Evolutionary conservation across 2,797 vertebrate genomes (phyloP).

Genomic region (Lepus townsendii): DNA sequence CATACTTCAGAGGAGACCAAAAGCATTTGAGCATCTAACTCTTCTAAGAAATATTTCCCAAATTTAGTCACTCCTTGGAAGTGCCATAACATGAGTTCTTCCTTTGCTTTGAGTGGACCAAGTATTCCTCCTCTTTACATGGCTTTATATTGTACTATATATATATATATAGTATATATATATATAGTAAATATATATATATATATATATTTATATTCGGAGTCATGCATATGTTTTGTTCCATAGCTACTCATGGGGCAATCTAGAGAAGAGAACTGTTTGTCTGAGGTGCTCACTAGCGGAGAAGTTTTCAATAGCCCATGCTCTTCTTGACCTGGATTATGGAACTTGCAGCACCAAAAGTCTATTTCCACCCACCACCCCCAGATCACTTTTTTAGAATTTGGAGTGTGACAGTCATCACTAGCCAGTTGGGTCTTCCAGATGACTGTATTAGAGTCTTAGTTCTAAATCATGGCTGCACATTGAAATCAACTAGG

Average conservation of each 20-base stretch:
- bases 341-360: background rate
- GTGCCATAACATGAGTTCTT: background rate
- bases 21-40: background rate
- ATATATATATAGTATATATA: constrained; percentile 29
- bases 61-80: background rate
- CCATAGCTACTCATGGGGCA: background rate
- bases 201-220: background rate
- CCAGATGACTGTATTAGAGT: background rate
- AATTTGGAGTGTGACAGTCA: background rate
- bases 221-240: background rate
- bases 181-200: background rate
- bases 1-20: background rate
- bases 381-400: background rate
- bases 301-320: background rate
- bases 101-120: background rate
- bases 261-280: background rate
- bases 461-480: background rate
- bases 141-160: background rate
- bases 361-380: too few relatives aligned
- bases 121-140: background rate
- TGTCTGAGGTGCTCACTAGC: background rate
- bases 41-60: constrained; percentile 17
- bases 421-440: background rate
- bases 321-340: background rate
- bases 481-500: background rate